Evolutionary conservation across 2,888 invertebrate genomes (phyloP), one percentile per base, ranked within the genome.

Genomic region (Leptinotarsa tumamoca): DNA sequence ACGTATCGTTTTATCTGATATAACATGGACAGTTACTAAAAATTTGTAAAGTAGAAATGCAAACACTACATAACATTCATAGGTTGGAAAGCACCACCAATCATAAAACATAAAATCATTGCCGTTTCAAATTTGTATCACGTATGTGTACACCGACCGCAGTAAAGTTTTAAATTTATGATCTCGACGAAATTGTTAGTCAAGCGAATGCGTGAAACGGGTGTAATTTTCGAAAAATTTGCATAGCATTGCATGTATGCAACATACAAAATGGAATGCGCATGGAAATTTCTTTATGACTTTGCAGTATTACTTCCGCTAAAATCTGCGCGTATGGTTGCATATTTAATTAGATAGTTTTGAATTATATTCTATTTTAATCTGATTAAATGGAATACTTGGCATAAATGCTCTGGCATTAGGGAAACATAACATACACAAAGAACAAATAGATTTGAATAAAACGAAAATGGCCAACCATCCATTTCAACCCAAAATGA

Each of bases 101-200:
- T 23, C 15, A 21, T 58, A 58, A 23, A 18, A 58, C 14, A 14
- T 13, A 15, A 23, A 58, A 23, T 58, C 58, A 27, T 15, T 13
- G 4, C 58, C 54, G 18, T 54, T 58, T 58, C 58, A 58, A 58
- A 63, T 63, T 17, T 33, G 17, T n/a, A 63, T 27, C 63, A 63
- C 43, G 63, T 63, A 63, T 33, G 33, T 43, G 63, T 33, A 63
- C 13, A n/a, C 63, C 63, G n/a, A 63, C 63, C 63, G 33, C 43
- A 63, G 63, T 63, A 63, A 63, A 63, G 63, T 63, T 63, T 63
- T 17, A n/a, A 43, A 63, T 63, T 63, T 63, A 63, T 63, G 63
- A 63, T 63, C 63, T 63, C 63, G 33, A 33, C 43, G 63, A 63
- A 63, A 63, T 63, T 63, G 63, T 63, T 61, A 61, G 61, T 61